Evolutionary conservation across 2,113 vertebrate genomes (phyloP), one percentile per base, ranked within the genome.

Genomic region (Corydoras maculifer): DNA sequence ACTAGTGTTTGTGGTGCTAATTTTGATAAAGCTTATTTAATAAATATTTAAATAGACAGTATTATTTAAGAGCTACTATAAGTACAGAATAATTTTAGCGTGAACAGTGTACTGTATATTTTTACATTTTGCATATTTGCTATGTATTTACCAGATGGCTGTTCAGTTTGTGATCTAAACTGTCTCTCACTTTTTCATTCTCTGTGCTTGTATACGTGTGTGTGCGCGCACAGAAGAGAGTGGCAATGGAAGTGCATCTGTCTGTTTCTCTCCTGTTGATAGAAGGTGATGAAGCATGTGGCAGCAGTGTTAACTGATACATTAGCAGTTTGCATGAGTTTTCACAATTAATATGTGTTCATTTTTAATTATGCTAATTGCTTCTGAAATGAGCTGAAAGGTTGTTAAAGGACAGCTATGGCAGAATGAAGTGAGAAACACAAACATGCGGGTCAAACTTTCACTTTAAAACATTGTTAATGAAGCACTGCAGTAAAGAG

Each of bases 331-430:
- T 93, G 92, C 90, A 93, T 93, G 89, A 91, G 91, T 90, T 92
- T 88, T 90, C 92, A 92, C 92, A 94, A 98, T 98, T 96, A 97
- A 95, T 94, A 91, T 92, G 90, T 91, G 93, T 95, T 95, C 95
- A 94, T 94, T 95, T 94, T 96, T 94, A 94, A 97, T 98, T 94
- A 95, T 92, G 87, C 88, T 90, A 92, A 94, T 97, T 94, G 89
- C 89, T 91, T 91, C 91, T 91, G 91, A 93, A 93, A 91, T 85
- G 57, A 88, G 87, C 90, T 91, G 90, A 89, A 90, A 93, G 90
- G 91, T 93, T 92, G 85, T 89, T 89, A 78, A 89, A 87, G 91
- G 92, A 92, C 89, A 94, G 92, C 91, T 92, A 90, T 90, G 90
- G 82, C 79, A 88, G 90, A 91, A 88, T 88, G 75, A 89, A 81